Conservation (phyloP, 2,113 vertebrate species). For the Nycticorax nycticorax region DNA sequence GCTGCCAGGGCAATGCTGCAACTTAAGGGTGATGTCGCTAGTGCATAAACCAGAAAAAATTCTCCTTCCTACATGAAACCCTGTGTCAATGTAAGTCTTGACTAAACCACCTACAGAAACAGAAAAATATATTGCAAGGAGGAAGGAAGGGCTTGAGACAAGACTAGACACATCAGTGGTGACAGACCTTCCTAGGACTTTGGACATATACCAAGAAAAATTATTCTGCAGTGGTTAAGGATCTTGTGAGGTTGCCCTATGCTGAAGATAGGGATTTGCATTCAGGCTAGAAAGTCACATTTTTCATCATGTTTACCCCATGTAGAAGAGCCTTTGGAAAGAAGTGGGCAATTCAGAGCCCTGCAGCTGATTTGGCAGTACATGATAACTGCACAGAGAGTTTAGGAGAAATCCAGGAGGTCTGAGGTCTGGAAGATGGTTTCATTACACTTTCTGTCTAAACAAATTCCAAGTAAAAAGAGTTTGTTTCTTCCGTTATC, state of each 20-base stretch:
- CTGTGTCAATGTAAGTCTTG: background rate
- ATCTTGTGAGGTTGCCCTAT: background rate
- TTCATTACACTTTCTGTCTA: background rate
- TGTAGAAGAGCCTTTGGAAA: background rate
- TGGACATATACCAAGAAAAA: background rate
- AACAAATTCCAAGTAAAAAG: background rate
- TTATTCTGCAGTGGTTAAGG: background rate
- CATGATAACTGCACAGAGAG: background rate
- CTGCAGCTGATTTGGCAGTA: background rate
- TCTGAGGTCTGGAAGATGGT: background rate
- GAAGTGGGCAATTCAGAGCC: background rate
- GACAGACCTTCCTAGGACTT: background rate
- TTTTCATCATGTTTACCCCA: background rate
- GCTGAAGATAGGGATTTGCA: background rate
- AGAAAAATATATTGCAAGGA: background rate
- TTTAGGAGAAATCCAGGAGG: background rate
- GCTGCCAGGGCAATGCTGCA: background rate
- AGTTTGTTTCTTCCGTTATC: background rate
- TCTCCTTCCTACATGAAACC: background rate
- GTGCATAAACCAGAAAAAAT: background rate
- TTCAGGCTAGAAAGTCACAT: background rate
- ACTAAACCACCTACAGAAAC: background rate
- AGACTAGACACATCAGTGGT: fast-evolving
- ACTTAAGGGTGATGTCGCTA: background rate
- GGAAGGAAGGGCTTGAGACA: background rate